Percentiles rank a stretch among this genome's conserved stretches.
These are phyloP conservation scores for Oreochromis mossambicus DNA, from an alignment of 2,797 vertebrate genomes.

Conservation along the genomic window DNA sequence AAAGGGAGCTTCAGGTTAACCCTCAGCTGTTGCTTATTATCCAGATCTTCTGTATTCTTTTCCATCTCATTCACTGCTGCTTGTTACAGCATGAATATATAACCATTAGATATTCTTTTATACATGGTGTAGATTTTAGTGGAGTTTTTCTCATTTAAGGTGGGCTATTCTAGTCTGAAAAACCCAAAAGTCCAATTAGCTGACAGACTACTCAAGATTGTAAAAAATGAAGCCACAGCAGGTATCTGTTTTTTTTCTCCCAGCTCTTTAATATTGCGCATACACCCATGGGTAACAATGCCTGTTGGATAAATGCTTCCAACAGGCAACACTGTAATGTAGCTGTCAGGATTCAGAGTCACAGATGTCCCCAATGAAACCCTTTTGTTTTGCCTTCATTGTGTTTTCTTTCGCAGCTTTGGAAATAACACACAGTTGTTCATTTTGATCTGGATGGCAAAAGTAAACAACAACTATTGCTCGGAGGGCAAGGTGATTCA, in stretches of 20 bases:
- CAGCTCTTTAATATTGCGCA: background rate
- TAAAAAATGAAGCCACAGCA: background rate
- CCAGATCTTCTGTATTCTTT: background rate
- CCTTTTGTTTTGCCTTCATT: constrained; percentile 49
- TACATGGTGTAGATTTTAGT: constrained; percentile 6
- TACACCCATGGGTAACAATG: background rate
- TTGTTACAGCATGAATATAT: background rate
- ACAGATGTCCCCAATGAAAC: constrained; percentile 18
- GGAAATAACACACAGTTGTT: constrained; percentile 45
- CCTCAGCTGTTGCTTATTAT: constrained; percentile 8
- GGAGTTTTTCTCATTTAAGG: constrained; percentile 4
- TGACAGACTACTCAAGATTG: background rate
- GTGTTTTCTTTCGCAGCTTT: constrained; percentile 41
- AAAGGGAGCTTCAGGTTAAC: constrained; percentile 17
- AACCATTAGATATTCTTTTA: background rate
- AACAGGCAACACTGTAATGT: constrained; percentile 19
- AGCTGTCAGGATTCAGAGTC: constrained; percentile 45
- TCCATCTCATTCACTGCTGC: background rate
- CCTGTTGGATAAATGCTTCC: constrained; percentile 42
- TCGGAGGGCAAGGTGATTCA: constrained; percentile 37
- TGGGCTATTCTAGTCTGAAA: background rate
- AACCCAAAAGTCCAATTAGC: constrained; percentile 14
- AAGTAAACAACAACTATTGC: constrained; percentile 30
- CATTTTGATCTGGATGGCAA: constrained; percentile 49
- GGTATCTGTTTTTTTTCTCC: background rate